phyloP scores from a whole-genome alignment of 2,113 vertebrate species.

The Montifringilla adamsi region DNA sequence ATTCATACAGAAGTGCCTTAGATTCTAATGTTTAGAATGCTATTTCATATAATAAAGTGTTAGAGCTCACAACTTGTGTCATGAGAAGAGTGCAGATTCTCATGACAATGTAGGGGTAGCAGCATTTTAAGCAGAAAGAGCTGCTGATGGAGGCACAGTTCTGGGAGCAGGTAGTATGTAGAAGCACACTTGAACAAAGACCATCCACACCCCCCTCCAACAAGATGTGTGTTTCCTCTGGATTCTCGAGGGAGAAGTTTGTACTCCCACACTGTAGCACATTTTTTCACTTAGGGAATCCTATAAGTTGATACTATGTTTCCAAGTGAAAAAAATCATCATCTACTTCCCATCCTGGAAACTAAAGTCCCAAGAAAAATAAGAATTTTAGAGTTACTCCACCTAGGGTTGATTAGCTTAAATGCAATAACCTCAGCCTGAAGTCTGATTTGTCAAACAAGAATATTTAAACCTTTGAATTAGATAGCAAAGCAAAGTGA shows the following conservation, averaged over 20 bases:
- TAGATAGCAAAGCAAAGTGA: not conserved
- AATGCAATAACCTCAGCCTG: not conserved
- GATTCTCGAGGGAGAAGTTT: not conserved
- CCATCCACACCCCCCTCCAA: not conserved
- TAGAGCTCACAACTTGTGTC: not conserved
- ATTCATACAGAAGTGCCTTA: not conserved
- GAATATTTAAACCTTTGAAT: not conserved
- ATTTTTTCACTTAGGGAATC: not conserved
- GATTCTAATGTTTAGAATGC: not conserved
- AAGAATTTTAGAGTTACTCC: not conserved
- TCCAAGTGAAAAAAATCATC: not conserved
- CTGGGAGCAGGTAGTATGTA: not conserved
- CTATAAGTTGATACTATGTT: not conserved
- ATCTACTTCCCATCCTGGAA: not conserved
- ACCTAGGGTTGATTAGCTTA: not conserved
- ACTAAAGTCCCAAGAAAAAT: not conserved
- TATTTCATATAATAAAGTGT: not conserved
- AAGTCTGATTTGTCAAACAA: not conserved
- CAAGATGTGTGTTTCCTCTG: not conserved
- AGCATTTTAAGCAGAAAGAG: not conserved
- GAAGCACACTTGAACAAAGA: not conserved
- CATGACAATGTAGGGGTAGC: rapidly evolving
- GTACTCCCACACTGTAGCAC: not conserved
- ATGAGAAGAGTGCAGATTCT: not conserved
- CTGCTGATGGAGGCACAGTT: not conserved